These are phyloP conservation scores for Cinclus mexicanus DNA, from an alignment of 2,113 vertebrate species.

Conservation along the genomic window DNA sequence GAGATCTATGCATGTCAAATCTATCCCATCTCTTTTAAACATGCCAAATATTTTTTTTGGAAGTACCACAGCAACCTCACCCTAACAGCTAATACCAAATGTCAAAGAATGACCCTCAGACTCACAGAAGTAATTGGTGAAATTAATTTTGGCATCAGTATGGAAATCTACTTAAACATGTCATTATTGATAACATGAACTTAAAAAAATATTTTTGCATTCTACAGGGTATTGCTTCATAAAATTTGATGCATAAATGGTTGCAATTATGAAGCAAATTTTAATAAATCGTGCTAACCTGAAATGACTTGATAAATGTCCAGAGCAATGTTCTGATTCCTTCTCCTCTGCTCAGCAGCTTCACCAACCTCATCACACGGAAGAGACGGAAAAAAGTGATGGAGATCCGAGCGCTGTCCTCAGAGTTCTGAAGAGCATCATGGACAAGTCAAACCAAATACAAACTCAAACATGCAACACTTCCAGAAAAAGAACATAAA, in stretches of 20 bases:
- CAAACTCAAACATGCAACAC: slow-evolving; percentile 67
- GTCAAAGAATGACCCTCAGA: background rate
- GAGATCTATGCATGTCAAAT: background rate
- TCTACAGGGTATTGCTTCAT: background rate
- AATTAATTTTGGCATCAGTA: background rate
- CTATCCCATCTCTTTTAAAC: background rate
- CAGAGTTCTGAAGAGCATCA: slow-evolving; percentile 88
- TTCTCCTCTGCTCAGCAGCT: slow-evolving; percentile 96
- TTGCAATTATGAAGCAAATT: background rate
- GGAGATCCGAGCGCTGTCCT: slow-evolving; percentile 97
- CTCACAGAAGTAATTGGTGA: background rate
- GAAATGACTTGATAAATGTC: slow-evolving; percentile 99
- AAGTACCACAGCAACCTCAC: background rate
- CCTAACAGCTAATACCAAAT: background rate
- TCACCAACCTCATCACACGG: slow-evolving; percentile 98
- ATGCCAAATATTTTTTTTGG: background rate
- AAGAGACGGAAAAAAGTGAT: slow-evolving; percentile 99
- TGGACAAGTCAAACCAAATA: slow-evolving; percentile 74
- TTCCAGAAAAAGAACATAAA: slow-evolving; percentile 76
- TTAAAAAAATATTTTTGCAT: background rate
- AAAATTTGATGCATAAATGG: background rate
- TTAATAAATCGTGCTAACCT: slow-evolving; percentile 77
- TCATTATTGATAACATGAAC: background rate
- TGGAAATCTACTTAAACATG: background rate
- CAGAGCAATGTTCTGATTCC: slow-evolving; percentile 96